Base-by-base conservation (phyloP, 2,797 vertebrate genomes). In the Tolypeutes matacus region DNA sequence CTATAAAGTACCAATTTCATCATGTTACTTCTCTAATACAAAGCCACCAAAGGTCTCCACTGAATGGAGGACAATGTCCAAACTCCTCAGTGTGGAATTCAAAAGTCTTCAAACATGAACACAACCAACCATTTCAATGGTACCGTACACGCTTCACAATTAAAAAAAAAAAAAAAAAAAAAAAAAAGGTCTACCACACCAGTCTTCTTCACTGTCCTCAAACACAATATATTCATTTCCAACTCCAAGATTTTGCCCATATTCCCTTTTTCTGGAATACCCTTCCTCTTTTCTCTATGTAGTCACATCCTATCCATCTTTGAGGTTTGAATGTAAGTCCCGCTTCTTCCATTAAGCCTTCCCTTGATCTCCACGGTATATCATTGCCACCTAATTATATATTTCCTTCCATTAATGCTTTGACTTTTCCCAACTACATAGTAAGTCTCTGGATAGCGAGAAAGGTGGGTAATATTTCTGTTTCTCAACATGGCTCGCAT, bases 291-390 rank as follows among this genome's bases (percentile, higher is more conserved):
- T 91, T 83, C 46, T 90, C 64, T 89, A 10, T 72, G 21, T 58
- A 67, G 25, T 85, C 25, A 53, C 7, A 31, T 83, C 46, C 73
- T 49, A 78, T 39, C 27, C 49, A 49, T 58, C 64, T 91, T 86
- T 89, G 10, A 91, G 53, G 11, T 34, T 72, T 82, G 39, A 67
- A 42, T 29, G 34, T 65, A 95, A 90, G 27, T 34, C 72, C 49
- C 25, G 42, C 18, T 94, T 95, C 20, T 86, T 72, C 86, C 75
- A 58, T 53, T 83, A 95, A 96, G 53, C 15, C 84, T 87, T 82
- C 77, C 31, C 36, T 90, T 87, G 42, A 67, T 42, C 15, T 78
- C 70, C 34, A 73, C 1, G 46, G 18, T 73, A 75, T 81, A 36
- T 23, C 15, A 81, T 94, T 94, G 65, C 11, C 72, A 77, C 27